Evolutionary conservation across 2,888 invertebrate genomes (phyloP).

Genomic region (Hylaea fasciaria): DNA sequence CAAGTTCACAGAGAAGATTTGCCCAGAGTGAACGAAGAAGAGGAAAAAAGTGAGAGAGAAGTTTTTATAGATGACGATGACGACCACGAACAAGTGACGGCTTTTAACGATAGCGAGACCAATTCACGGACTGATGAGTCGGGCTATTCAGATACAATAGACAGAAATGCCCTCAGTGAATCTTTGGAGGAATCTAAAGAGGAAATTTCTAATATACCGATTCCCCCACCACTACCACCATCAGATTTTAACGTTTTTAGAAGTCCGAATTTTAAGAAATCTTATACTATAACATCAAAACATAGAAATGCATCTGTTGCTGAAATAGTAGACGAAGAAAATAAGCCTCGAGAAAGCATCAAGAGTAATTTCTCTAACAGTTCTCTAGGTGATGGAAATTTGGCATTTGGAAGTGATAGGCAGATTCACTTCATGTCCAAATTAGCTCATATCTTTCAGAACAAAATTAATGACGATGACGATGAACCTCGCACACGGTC

Average conservation of each 20-base stretch:
- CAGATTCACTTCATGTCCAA: slow-evolving; percentile 76
- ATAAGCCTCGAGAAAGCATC: slow-evolving; percentile 60
- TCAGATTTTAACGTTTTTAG: slow-evolving; percentile 70
- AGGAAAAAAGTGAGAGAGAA: slow-evolving; percentile 60
- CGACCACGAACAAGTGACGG: slow-evolving; percentile 65
- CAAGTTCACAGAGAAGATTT: slow-evolving; percentile 85
- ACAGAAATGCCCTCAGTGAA: slow-evolving; percentile 62
- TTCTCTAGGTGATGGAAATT: slow-evolving; percentile 61
- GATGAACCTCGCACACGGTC: slow-evolving; percentile 68
- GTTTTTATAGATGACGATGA: slow-evolving; percentile 42
- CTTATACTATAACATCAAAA: slow-evolving; percentile 56
- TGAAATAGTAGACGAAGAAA: slow-evolving; percentile 47
- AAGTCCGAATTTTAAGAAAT: slow-evolving; percentile 54
- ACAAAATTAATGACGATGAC: slow-evolving; percentile 60
- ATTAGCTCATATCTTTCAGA: slow-evolving; percentile 72
- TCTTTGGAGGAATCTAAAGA: slow-evolving; percentile 55
- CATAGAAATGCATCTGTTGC: slow-evolving; percentile 42
- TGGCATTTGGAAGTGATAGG: slow-evolving; percentile 68
- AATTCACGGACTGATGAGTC: slow-evolving; percentile 78
- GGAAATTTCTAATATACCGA: slow-evolving; percentile 65
- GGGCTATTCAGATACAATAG: slow-evolving; percentile 78
- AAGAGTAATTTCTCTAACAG: slow-evolving; percentile 61
- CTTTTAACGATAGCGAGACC: slow-evolving; percentile 67
- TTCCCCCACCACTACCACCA: slow-evolving; percentile 77
- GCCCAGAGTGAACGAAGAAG: slow-evolving; percentile 71